These are phyloP conservation scores for Pogonognathellus flavescens DNA, from an alignment of 1,140 invertebrate genomes.

Conservation along the genomic window DNA sequence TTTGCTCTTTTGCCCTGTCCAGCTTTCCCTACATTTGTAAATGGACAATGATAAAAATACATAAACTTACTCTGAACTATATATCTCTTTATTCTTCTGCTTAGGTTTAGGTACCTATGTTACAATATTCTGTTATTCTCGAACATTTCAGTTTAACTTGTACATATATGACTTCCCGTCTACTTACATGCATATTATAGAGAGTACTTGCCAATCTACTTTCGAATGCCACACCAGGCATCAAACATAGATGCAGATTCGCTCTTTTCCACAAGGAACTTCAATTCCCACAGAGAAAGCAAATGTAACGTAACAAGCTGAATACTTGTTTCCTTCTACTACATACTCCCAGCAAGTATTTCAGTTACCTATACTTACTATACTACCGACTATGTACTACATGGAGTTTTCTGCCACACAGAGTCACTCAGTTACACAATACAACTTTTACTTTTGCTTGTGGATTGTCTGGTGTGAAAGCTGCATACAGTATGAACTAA, in stretches of 20 bases:
- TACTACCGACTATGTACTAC: too few relatives aligned
- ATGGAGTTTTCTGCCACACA: background rate
- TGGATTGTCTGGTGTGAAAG: background rate
- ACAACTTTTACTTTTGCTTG: constrained; percentile 2
- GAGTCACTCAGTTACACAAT: background rate
- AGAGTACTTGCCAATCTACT: background rate
- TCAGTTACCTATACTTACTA: background rate
- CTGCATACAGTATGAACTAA: background rate
- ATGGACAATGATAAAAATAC: constrained; percentile 34
- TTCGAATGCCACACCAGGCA: constrained; percentile 28
- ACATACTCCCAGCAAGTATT: background rate
- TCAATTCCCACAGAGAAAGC: constrained; percentile 39
- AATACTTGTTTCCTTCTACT: background rate
- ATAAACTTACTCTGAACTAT: background rate
- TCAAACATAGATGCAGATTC: constrained; percentile 43
- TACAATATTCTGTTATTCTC: too few relatives aligned
- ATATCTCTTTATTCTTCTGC: too few relatives aligned
- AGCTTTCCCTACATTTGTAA: constrained; percentile 16
- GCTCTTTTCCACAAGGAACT: constrained; percentile 24
- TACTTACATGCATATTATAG: too few relatives aligned
- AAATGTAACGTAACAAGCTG: constrained; percentile 33
- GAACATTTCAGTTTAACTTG: too few relatives aligned
- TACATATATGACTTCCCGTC: too few relatives aligned
- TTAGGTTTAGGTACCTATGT: too few relatives aligned
- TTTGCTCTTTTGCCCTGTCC: background rate